Evolutionary conservation across 1,140 invertebrate genomes (phyloP), one percentile per base, ranked within the genome.

Genomic region (Lordiphosa mommai): DNA sequence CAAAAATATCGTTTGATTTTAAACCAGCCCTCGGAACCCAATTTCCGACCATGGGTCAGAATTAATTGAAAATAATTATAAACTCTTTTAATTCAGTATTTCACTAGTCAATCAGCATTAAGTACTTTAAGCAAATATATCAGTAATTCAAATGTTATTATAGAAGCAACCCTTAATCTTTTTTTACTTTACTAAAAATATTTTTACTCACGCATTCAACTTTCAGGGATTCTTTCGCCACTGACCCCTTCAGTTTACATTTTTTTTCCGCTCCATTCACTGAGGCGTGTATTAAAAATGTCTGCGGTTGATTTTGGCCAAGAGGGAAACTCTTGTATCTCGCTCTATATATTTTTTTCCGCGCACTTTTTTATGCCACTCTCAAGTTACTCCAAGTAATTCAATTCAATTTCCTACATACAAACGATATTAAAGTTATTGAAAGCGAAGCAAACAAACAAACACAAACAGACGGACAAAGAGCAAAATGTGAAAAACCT

Each of bases 391-490:
- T 57, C 37, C 34, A 32, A 65, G 71, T 74, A 74, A 74, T 70
- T 74, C 72, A 74, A 74, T 74, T 74, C 73, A 64, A 65, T 72
- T 57, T 68, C 52, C 38, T 40, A 27, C 14, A 52, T 56, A 46
- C 55, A 74, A 74, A 50, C 58, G 41, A 70, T 73, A 64, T 74
- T 74, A 74, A 74, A 74, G 72, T 74, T 74, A 74, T 74, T 70
- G 71, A 74, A 74, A 74, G 72, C 60, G 27, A 37, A 48, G 64
- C 58, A 57, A 68, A 68, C 51, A 72, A 51, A 73, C 50, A 51
- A 36, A 73, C 59, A 73, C 59, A 73, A 44, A 49, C 10, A 36
- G 30, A 27, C 34, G 43, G 44, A 46, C 12, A 52, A 20, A 48
- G 20, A 20, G 14, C 10, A 32, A 61, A 72, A 58, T 59, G 58